Evolutionary conservation across 2,888 invertebrate species (phyloP), one percentile per base, ranked within the genome.

Genomic region (Sylvicola fuscatus): DNA sequence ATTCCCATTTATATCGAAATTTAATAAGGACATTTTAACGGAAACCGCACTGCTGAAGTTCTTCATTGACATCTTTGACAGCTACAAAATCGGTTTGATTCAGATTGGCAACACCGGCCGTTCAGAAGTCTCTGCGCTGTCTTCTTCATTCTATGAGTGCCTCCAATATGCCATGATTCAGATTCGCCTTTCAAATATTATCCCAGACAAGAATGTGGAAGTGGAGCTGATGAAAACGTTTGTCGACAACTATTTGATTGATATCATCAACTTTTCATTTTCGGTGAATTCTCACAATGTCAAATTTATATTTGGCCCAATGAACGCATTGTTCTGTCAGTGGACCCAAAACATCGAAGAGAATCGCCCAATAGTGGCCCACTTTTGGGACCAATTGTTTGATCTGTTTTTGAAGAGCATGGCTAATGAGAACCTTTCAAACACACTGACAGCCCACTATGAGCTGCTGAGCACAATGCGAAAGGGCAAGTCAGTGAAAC

Each of bases 141-240:
- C 73, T 14, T 65, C 63, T 32, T 66, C 80, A 2, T 70, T 76
- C 44, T 64, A 74, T 14, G 87, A 87, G 50, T 86, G 86, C 49
- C 50, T 84, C 14, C 70, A 70, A 34, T 79, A 69, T 47, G 51
- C 69, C 10, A 55, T 70, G 36, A 52, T 69, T 34, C 58, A 64
- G 44, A 29, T 29, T 13, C 12, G 14, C n/a, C 4, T n/a, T 6
- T 7, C 14, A 13, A 7, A 6, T 7, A 29, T 13, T 29, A 6
- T n/a, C 7, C n/a, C n/a, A 6, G 29, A 29, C 14, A 13, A 29
- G 14, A 29, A 13, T 13, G 14, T 29, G 5, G 14, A 29, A 10
- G 4, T 13, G 29, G 29, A 29, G 21, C 21, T 21, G 21, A 6
- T 21, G 21, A 21, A 21, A 21, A 6, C 21, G 8, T 21, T 51